Percentiles rank a stretch among this genome's conserved stretches.
Evolutionary conservation across 2,113 vertebrate species (phyloP).

Genomic region (Cochlearius cochlearius): DNA sequence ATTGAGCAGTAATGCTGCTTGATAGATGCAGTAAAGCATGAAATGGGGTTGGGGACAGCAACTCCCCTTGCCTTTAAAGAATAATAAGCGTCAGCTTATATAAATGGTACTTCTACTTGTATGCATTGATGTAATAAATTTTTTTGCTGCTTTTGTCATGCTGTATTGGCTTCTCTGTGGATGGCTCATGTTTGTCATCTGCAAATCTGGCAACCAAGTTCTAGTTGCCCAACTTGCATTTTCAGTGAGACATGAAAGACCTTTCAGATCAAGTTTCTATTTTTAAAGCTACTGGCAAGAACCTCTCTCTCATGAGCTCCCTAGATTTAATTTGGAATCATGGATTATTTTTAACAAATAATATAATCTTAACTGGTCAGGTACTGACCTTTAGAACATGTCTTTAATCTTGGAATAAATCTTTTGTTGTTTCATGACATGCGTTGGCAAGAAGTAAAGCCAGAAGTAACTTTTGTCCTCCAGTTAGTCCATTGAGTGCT

Average conservation of each 20-base stretch:
- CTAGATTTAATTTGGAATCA: neutral
- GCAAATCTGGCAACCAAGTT: neutral
- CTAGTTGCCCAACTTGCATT: neutral
- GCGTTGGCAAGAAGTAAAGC: neutral
- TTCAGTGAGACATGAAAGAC: neutral
- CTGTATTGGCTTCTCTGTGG: neutral
- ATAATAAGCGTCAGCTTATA: neutral
- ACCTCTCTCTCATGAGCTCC: neutral
- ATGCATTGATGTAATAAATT: neutral
- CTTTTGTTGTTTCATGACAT: neutral
- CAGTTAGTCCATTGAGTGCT: rapidly evolving
- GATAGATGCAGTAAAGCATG: neutral
- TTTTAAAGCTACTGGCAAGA: neutral
- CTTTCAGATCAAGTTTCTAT: neutral
- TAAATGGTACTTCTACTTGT: neutral
- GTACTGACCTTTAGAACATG: neutral
- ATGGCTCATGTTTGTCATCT: neutral
- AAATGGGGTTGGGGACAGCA: neutral
- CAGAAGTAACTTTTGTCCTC: neutral
- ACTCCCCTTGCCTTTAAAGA: neutral
- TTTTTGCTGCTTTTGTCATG: neutral
- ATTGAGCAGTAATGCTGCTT: neutral
- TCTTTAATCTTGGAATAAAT: neutral
- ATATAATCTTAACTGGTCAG: neutral
- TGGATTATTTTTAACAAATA: neutral